Conservation (phyloP, 2,113 vertebrate species). For the Neolamprologus cancellatus region DNA sequence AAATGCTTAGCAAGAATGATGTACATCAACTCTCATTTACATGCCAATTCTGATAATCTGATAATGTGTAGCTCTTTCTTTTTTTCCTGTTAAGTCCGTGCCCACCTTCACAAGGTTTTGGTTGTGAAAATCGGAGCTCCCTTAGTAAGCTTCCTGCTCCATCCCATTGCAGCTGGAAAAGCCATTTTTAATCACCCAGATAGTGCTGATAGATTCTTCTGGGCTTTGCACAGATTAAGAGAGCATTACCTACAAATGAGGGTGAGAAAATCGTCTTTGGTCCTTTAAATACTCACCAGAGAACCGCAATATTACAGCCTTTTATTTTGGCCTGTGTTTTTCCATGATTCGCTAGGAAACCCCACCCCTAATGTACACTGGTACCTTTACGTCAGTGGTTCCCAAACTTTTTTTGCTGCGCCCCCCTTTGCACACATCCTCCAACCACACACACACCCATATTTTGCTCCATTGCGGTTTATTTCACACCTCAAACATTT, state of each 20-base stretch:
- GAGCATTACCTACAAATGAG: conserved; percentile 34
- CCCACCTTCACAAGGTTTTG: neutral
- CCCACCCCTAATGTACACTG: neutral
- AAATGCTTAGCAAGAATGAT: neutral
- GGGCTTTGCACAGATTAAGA: conserved; percentile 45
- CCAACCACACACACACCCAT: too few relatives aligned
- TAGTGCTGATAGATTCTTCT: conserved; percentile 31
- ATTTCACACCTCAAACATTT: too few relatives aligned
- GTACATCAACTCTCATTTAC: neutral
- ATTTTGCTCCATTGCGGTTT: too few relatives aligned
- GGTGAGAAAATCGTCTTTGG: conserved; percentile 6
- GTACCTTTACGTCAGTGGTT: neutral
- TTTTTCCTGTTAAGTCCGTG: neutral
- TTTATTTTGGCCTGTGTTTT: conserved; percentile 15
- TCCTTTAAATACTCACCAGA: conserved; percentile 28
- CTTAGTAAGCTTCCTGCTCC: neutral
- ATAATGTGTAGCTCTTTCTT: neutral
- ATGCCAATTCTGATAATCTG: neutral
- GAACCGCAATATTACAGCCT: neutral
- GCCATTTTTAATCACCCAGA: conserved; percentile 36
- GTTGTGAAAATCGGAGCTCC: conserved; percentile 12
- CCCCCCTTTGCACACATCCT: too few relatives aligned
- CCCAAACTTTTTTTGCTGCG: too few relatives aligned
- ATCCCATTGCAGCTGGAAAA: neutral
- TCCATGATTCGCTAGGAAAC: neutral